Conservation (phyloP, 2,797 vertebrate species). For the Lutjanus argentimaculatus region DNA sequence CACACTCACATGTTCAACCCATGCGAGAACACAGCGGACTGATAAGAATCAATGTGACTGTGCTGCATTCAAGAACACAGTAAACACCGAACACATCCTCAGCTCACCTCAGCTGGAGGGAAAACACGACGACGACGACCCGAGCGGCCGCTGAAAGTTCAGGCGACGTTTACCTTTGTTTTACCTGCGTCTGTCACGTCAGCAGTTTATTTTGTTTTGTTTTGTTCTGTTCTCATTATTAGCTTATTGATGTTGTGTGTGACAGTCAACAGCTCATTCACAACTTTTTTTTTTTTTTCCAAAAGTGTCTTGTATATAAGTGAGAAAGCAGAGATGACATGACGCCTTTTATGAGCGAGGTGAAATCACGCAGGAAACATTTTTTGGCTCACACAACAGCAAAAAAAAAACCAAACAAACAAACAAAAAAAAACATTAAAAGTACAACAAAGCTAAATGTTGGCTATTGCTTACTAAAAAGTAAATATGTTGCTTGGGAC, state of each 20-base stretch:
- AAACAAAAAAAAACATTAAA: neutral
- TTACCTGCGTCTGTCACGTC: too few species aligned
- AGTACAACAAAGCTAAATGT: neutral
- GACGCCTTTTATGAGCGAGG: neutral
- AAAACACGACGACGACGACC: neutral
- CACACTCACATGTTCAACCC: conserved; percentile 16
- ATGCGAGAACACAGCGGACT: conserved; percentile 6
- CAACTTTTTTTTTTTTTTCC: too few species aligned
- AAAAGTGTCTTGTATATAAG: too few species aligned
- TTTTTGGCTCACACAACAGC: too few species aligned
- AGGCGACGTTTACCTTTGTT: neutral
- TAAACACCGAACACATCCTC: neutral
- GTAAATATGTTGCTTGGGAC: too few species aligned
- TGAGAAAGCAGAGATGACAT: neutral
- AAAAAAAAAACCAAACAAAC: too few species aligned
- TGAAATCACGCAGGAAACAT: neutral
- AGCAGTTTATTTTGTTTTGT: neutral
- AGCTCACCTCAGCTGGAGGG: conserved; percentile 1
- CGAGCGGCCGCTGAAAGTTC: neutral
- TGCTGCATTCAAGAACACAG: conserved; percentile 34
- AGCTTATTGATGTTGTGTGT: neutral
- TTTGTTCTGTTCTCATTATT: neutral
- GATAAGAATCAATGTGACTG: conserved; percentile 27
- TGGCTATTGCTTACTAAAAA: too few species aligned
- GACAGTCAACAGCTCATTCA: neutral